Evolutionary conservation across 1,140 invertebrate species (phyloP).

Genomic region (Euwallacea fornicatus): DNA sequence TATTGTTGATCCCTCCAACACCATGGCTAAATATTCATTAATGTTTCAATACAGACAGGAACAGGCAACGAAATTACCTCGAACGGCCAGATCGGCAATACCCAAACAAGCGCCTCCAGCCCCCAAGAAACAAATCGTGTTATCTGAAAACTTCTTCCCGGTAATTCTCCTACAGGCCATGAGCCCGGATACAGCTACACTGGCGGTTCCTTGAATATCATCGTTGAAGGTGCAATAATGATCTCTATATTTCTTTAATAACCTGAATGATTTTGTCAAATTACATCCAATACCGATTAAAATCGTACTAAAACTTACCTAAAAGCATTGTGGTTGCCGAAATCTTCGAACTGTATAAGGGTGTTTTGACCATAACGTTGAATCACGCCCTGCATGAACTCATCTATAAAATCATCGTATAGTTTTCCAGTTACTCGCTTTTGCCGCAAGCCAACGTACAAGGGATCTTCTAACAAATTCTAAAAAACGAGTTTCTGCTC

Average conservation of each 20-base stretch:
- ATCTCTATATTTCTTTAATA: slow-evolving; percentile 84
- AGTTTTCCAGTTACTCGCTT: slow-evolving; percentile 80
- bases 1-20: slow-evolving; percentile 70
- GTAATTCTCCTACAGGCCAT: slow-evolving; percentile 81
- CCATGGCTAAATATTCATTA: slow-evolving; percentile 28
- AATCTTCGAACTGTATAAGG: slow-evolving; percentile 95
- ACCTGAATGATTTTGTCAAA: slow-evolving; percentile 42
- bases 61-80: slow-evolving; percentile 24
- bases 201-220: slow-evolving; percentile 95
- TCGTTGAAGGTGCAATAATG: slow-evolving; percentile 96
- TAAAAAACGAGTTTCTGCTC: slow-evolving; percentile 46
- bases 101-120: slow-evolving; percentile 91
- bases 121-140: slow-evolving; percentile 87
- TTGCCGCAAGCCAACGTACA: slow-evolving; percentile 93
- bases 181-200: slow-evolving; percentile 86
- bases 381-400: slow-evolving; percentile 96
- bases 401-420: slow-evolving; percentile 96
- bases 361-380: slow-evolving; percentile 88
- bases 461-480: slow-evolving; percentile 86
- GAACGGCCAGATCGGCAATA: slow-evolving; percentile 71
- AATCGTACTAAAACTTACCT: slow-evolving; percentile 50
- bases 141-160: slow-evolving; percentile 74
- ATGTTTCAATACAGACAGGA: not conserved
- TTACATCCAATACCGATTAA: not conserved
- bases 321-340: slow-evolving; percentile 92